Conservation (phyloP, 2,113 vertebrate genomes). For the Epinephelus fuscoguttatus region DNA sequence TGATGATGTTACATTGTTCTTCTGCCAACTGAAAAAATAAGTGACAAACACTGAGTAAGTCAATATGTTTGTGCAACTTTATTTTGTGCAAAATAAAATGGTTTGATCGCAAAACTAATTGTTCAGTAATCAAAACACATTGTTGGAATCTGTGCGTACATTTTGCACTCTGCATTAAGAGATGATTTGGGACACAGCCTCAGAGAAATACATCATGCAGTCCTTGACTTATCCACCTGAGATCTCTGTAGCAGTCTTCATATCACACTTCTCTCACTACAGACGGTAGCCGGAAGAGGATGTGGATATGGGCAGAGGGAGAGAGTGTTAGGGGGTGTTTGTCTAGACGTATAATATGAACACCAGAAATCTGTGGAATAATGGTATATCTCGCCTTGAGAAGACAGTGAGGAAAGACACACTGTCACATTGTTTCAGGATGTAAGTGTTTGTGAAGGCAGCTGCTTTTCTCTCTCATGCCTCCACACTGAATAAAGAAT, state of each 20-base stretch:
- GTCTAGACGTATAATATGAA: conserved; percentile 56
- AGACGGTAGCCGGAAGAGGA: conserved; percentile 61
- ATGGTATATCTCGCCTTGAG: conserved; percentile 12
- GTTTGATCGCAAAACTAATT: no score
- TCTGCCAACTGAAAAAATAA: neutral
- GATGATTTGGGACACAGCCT: neutral
- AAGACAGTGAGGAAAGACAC: conserved; percentile 18
- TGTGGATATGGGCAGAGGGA: conserved; percentile 65
- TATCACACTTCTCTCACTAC: conserved; percentile 29
- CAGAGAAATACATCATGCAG: neutral
- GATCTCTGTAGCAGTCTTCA: conserved; percentile 4
- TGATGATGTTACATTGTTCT: neutral
- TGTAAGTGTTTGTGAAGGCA: neutral
- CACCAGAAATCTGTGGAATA: conserved; percentile 25
- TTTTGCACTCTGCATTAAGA: neutral
- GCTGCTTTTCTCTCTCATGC: no score
- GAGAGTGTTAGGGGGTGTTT: conserved; percentile 37
- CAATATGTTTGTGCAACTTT: no score
- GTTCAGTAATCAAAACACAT: neutral
- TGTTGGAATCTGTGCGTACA: neutral
- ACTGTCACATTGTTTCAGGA: conserved; percentile 14
- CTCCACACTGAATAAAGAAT: no score
- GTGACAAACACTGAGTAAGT: neutral
- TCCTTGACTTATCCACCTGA: conserved; percentile 13
- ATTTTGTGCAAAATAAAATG: no score